Base-by-base conservation (phyloP, 1,140 invertebrate species). In the Drosophila hydei region DNA sequence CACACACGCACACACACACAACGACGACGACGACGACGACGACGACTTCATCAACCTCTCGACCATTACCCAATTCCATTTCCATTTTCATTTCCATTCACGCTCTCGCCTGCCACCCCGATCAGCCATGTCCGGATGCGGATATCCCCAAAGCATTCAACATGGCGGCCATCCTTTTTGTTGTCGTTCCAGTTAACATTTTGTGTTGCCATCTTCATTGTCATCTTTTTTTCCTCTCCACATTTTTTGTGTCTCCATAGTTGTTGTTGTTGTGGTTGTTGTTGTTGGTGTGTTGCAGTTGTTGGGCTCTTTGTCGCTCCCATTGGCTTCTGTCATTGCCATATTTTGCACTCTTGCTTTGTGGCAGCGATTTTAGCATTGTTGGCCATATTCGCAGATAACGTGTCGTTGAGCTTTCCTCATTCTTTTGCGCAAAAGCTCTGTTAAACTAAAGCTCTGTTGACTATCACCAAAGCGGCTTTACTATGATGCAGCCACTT, bases 261-360 rank as follows among this genome's bases (percentile, higher is more conserved):
- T 30, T 9, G 27, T 30, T 33, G 21, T 40, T 30, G 51, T 12
- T 36, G 9, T 25, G 16, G 18, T 12, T 16, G 12, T 36, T 36
- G 9, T 16, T 11, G 16, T 38, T 54, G 4, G 3, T 16, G n/a
- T 30, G 30, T 19, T 27, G 43, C 9, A 3, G 21, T 36, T 42
- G 54, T 1, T 5, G 18, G 38, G n/a, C 38, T 12, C 42, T 23
- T 27, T 45, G 47, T 18, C 16, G 18, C 40, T 25, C 16, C 33
- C 19, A 43, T 54, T 45, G 58, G 36, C 42, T 62, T 48, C 60
- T 76, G 67, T 73, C 72, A 76, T 79, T 79, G 72, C 75, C 78
- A 81, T 81, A 78, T 78, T 83, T 83, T 77, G 60, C 59, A 77
- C 71, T 61, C 63, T 60, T 71, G 51, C 61, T 51, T 71, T 71